A percentile compares a stretch with the other conserved stretches of the same genome.
phyloP scores from a whole-genome alignment of 2,888 invertebrate species.

The Leptinotarsa tumamoca region DNA sequence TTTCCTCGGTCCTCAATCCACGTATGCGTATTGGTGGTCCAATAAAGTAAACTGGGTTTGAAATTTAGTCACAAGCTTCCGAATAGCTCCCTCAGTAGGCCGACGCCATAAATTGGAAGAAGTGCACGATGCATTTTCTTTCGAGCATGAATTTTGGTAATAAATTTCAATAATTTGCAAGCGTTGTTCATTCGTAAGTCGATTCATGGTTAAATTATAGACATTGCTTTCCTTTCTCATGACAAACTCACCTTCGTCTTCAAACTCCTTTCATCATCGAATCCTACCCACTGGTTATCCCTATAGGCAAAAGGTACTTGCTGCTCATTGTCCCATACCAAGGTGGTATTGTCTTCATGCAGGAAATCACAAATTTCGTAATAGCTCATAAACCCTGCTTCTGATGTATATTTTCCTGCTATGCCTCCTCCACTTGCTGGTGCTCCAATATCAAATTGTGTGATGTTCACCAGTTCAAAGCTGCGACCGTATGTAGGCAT shows the following conservation, averaged over 20 bases:
- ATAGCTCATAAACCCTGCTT: constrained; percentile 94
- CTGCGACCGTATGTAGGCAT: constrained; percentile 95
- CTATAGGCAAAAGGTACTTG: constrained; percentile 95
- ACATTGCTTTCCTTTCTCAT: background rate
- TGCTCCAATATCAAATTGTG: constrained; percentile 93
- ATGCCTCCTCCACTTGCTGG: constrained; percentile 90
- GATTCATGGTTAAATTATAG: no score
- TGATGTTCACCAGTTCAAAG: constrained; percentile 86
- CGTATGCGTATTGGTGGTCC: no score
- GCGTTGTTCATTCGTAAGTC: no score
- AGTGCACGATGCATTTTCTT: no score
- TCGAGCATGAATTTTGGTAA: no score
- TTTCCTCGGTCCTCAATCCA: no score
- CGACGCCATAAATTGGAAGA: no score
- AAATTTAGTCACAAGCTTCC: no score
- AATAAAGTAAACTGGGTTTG: no score
- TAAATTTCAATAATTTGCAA: no score
- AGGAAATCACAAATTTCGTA: constrained; percentile 96
- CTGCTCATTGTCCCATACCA: constrained; percentile 96
- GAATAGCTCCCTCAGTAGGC: no score
- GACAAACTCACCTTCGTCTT: constrained; percentile 81
- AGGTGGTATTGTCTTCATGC: constrained; percentile 88
- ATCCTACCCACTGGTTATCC: constrained; percentile 93
- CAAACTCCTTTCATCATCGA: constrained; percentile 91
- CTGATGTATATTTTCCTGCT: constrained; percentile 89